Evolutionary conservation across 1,140 invertebrate genomes (phyloP), one percentile per base, ranked within the genome.

Genomic region (Melitaea cinxia): DNA sequence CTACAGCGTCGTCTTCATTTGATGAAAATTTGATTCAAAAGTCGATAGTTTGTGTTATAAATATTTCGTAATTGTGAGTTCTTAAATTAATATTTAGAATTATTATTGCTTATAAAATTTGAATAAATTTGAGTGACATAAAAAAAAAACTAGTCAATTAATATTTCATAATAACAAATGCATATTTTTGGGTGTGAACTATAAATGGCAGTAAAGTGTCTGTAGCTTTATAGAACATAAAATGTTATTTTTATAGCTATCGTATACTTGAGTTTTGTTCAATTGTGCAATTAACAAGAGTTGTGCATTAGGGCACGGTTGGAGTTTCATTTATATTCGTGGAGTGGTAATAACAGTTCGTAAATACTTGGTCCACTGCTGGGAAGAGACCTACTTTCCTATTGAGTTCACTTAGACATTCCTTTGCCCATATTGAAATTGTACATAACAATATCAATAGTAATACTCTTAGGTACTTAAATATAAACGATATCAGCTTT

Each of bases 261-360:
- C 28, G 39, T 58, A 62, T 62, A 55, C 12, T 56, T n/a, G 33
- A 58, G 47, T 57, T 45, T 39, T 28, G 33, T 50, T 42, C 63
- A 65, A 53, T 49, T 30, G 30, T 59, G 21, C 30, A 47, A 50
- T 61, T 63, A 63, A 72, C 60, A 72, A 52, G 65, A 39, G 24
- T 64, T 56, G 55, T 61, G 39, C 60, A 67, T 72, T 68, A 72
- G 56, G 23, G 28, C 24, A 49, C 42, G 6, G 42, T 49, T 49
- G 42, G 56, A 21, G 39, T 28, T 58, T 39, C 24, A 17, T 42
- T 42, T 17, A 42, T 42, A 42, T 42, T 39, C 37, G 37, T 42
- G 15, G 9, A 37, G n/a, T 37, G 6, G 6, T 9, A 42, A 19
- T 37, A 37, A 37, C n/a, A 14, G 12, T n/a, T 14, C 7, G 6